Evolutionary conservation across 2,113 vertebrate genomes (phyloP).

Genomic region (Pongo abelii): DNA sequence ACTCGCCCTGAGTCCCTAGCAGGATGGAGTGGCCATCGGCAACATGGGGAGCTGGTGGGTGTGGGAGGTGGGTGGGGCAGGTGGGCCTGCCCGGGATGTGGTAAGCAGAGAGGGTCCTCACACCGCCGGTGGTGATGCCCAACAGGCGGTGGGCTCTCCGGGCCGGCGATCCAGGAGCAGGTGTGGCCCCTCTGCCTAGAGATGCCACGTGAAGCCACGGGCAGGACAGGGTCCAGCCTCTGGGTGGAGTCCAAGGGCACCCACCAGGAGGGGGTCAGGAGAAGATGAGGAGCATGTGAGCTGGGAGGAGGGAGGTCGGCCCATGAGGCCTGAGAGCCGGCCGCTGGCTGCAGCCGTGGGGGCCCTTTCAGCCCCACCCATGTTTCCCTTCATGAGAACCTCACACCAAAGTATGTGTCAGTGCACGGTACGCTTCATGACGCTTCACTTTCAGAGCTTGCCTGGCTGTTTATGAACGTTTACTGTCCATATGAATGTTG

Average conservation of each 20-base stretch:
- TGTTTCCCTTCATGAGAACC: too few species aligned
- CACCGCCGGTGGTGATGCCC: not conserved
- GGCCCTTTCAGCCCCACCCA: not conserved
- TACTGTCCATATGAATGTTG: not conserved
- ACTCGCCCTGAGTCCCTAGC: not conserved
- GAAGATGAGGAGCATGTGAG: not conserved
- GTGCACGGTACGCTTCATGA: rapidly evolving
- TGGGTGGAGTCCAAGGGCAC: rapidly evolving
- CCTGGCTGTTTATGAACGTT: not conserved
- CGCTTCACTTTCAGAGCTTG: not conserved
- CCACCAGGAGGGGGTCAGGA: not conserved
- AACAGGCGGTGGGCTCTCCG: too few species aligned
- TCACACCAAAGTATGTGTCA: too few species aligned
- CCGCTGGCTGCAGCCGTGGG: not conserved
- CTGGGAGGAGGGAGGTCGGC: not conserved
- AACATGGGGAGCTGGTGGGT: not conserved
- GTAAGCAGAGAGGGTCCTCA: not conserved
- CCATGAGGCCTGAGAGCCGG: not conserved
- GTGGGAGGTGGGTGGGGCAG: too few species aligned
- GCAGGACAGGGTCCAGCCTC: not conserved
- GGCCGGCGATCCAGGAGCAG: not conserved
- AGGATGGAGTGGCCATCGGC: not conserved
- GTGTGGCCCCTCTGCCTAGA: not conserved
- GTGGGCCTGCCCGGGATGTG: not conserved
- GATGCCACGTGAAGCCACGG: rapidly evolving